Percentiles rank a stretch among this genome's conserved stretches.
These are phyloP conservation scores for Capreolus pygargus DNA, from an alignment of 2,113 vertebrate species.

Conservation along the genomic window DNA sequence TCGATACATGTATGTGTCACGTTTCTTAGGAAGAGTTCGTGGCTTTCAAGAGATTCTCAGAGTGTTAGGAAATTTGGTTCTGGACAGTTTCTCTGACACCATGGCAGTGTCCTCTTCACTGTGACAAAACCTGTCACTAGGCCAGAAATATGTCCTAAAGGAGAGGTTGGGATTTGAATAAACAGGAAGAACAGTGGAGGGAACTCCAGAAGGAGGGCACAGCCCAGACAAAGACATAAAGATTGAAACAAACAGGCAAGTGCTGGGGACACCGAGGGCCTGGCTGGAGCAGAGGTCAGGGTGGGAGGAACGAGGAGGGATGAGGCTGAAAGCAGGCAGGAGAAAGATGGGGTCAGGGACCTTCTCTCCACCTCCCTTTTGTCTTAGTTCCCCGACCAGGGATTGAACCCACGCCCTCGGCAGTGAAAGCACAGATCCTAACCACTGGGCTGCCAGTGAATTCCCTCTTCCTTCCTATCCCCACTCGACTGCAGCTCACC, in stretches of 20 bases:
- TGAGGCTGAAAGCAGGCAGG: neutral
- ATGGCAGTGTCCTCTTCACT: neutral
- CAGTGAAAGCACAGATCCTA: neutral
- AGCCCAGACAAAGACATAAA: neutral
- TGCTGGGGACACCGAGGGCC: neutral
- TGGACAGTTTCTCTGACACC: neutral
- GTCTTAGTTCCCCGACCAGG: neutral
- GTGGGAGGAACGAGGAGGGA: no score
- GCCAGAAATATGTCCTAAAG: neutral
- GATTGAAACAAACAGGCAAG: neutral
- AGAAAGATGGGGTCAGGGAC: neutral
- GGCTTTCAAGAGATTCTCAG: neutral
- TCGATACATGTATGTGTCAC: neutral
- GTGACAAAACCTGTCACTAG: neutral
- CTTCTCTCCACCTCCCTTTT: neutral
- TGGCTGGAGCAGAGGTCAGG: neutral
- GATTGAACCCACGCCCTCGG: accelerated
- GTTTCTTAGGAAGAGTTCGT: neutral
- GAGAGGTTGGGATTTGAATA: neutral
- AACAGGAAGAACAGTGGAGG: neutral
- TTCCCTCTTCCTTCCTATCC: neutral
- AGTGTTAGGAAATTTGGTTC: neutral
- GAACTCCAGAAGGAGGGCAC: neutral
- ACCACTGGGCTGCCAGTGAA: neutral
- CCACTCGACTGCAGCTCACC: neutral